These are phyloP conservation scores for Ophion ellenae DNA, from an alignment of 2,888 invertebrate genomes.

Conservation along the genomic window DNA sequence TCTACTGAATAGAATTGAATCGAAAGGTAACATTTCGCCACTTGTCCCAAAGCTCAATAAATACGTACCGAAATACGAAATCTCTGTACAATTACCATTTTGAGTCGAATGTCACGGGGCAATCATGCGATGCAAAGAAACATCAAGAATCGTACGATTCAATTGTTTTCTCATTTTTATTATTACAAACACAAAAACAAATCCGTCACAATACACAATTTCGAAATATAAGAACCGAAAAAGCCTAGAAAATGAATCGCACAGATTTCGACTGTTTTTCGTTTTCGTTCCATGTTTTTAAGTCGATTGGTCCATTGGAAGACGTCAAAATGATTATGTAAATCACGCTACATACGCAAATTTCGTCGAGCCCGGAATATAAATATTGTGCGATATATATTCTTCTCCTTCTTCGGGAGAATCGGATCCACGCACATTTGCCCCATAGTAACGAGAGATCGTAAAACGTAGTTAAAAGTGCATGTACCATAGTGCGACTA, in stretches of 20 bases:
- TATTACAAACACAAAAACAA: conserved; percentile 85
- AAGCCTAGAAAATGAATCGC: conserved; percentile 40
- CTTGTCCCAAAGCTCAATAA: too few species aligned
- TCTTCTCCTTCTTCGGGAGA: conserved; percentile 7
- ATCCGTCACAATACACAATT: conserved; percentile 38
- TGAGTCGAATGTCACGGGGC: not conserved
- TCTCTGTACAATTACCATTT: too few species aligned
- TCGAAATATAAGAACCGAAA: conserved; percentile 34
- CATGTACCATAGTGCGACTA: conserved; percentile 75
- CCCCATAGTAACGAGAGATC: conserved; percentile 21
- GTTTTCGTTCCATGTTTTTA: conserved; percentile 16
- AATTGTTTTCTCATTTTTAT: conserved; percentile 64
- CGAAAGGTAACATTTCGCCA: too few species aligned
- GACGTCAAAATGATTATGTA: conserved; percentile 61
- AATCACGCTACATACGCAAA: conserved; percentile 28
- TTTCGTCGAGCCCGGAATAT: conserved; percentile 12
- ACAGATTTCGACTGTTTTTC: conserved; percentile 2
- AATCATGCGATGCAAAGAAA: not conserved
- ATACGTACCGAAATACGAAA: too few species aligned
- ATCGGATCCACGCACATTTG: conserved; percentile 18
- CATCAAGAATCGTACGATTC: not conserved
- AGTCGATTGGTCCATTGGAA: conserved; percentile 66
- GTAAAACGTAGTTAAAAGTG: conserved; percentile 36
- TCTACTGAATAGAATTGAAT: too few species aligned
- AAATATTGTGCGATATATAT: conserved; percentile 34